Percentiles rank a stretch among this genome's conserved stretches.
Evolutionary conservation across 1,140 invertebrate species (phyloP).

Genomic region (Odontomachus brunneus): DNA sequence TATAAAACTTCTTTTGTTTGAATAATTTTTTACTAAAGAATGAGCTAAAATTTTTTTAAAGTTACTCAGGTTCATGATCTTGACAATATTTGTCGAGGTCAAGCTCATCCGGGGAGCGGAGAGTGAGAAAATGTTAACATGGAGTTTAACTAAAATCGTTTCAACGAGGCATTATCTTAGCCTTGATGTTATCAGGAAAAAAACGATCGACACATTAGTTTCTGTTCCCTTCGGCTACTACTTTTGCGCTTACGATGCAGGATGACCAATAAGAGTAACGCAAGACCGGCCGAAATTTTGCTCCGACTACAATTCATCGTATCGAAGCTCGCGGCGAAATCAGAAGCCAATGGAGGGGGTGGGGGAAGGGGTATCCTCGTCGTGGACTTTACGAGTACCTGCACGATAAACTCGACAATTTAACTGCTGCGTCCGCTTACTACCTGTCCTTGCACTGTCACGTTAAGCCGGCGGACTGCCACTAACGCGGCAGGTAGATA

Average conservation of each 20-base stretch:
- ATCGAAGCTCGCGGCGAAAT: constrained; percentile 30
- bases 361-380: too few species aligned
- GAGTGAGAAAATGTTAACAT: too few species aligned
- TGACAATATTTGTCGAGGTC: too few species aligned
- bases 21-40: too few species aligned
- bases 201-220: not conserved
- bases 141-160: too few species aligned
- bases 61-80: too few species aligned
- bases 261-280: not conserved
- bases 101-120: too few species aligned
- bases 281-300: constrained; percentile 48
- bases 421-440: constrained; percentile 70
- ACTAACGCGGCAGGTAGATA: constrained; percentile 62
- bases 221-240: not conserved
- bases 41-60: too few species aligned
- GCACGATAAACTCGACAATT: constrained; percentile 80
- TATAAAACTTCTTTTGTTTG: too few species aligned
- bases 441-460: constrained; percentile 71
- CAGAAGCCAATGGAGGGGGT: constrained; percentile 52
- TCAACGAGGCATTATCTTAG: too few species aligned
- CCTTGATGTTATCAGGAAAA: too few species aligned
- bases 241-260: not conserved
- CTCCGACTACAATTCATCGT: constrained; percentile 51
- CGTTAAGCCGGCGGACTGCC: constrained; percentile 68
- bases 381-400: constrained; percentile 73